phyloP scores from a whole-genome alignment of 2,797 vertebrate genomes.

The Otolemur crassicaudatus region DNA sequence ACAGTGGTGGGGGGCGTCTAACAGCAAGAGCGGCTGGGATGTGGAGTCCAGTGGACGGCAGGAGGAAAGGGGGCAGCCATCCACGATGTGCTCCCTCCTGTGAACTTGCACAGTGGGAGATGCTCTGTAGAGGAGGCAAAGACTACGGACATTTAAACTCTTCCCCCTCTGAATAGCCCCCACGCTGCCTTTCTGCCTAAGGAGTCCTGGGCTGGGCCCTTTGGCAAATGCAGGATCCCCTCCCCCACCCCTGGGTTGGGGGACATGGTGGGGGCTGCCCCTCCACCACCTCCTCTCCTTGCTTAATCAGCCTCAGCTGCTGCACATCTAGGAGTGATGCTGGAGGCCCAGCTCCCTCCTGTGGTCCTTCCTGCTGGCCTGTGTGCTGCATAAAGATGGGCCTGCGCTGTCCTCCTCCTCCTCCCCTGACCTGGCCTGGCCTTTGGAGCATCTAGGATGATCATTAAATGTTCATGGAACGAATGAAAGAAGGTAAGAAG shows the following conservation, averaged over 20 bases:
- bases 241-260: not conserved
- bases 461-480: not conserved
- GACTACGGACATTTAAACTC: accelerated
- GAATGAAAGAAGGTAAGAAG: not conserved
- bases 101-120: accelerated
- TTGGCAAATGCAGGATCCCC: too few relatives aligned
- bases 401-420: too few relatives aligned
- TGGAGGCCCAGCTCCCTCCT: not conserved
- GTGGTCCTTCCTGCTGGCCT: not conserved
- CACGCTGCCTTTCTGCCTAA: not conserved
- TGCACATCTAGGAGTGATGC: accelerated
- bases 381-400: too few relatives aligned
- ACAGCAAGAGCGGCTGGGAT: not conserved
- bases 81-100: accelerated
- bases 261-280: too few relatives aligned
- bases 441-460: not conserved
- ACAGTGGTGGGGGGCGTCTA: too few relatives aligned
- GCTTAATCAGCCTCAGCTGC: not conserved
- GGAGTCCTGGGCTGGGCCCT: not conserved
- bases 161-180: accelerated
- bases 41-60: not conserved
- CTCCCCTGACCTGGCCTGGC: not conserved
- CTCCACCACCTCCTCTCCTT: accelerated
- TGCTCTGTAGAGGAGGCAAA: accelerated
- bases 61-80: not conserved